phyloP scores from a whole-genome alignment of 2,797 vertebrate species.

The Anguilla obscura region DNA sequence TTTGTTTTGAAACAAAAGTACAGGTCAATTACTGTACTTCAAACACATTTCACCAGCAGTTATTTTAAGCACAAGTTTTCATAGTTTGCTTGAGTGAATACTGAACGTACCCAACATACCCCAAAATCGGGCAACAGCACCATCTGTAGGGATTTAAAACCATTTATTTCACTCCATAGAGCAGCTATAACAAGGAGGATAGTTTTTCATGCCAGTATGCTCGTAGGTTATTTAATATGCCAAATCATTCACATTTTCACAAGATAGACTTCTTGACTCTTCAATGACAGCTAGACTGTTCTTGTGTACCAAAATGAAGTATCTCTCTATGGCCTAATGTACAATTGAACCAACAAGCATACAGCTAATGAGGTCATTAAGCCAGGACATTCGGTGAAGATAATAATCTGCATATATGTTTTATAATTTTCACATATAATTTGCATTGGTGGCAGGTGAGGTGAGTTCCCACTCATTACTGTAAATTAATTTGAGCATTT shows the following conservation, averaged over 20 bases:
- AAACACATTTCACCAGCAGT: not conserved
- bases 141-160: conserved; percentile 9
- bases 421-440: not conserved
- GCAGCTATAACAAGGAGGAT: not conserved
- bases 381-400: not conserved
- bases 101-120: not conserved
- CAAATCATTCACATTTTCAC: not conserved
- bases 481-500: no score
- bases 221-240: not conserved
- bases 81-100: not conserved
- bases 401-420: not conserved
- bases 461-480: no score
- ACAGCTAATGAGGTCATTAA: not conserved
- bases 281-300: not conserved
- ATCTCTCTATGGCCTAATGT: not conserved
- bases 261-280: not conserved
- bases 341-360: not conserved
- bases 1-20: no score
- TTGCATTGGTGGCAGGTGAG: no score
- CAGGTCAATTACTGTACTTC: not conserved
- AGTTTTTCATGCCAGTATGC: not conserved
- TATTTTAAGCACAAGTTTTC: not conserved
- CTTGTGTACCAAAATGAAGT: not conserved
- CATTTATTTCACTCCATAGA: not conserved
- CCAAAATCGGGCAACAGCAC: not conserved